These are phyloP conservation scores for Lasioglossum zephyrum DNA, from an alignment of 2,888 invertebrate genomes.

Conservation along the genomic window DNA sequence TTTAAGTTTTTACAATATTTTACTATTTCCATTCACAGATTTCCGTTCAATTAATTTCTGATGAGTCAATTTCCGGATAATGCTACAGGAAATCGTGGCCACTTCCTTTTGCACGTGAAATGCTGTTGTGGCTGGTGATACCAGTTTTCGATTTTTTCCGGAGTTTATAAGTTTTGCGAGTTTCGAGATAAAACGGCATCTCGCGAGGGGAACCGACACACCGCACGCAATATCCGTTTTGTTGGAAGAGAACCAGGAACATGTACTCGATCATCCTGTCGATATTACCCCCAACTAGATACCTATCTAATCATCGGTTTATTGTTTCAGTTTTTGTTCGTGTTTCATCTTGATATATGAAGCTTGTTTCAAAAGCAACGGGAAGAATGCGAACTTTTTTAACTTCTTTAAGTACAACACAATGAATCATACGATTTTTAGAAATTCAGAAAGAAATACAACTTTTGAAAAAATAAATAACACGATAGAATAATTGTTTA, in stretches of 20 bases:
- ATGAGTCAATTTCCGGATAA: neutral
- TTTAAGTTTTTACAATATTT: neutral
- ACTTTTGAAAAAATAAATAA: neutral
- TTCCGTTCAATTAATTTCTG: neutral
- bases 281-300: neutral
- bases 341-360: neutral
- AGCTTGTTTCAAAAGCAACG: neutral
- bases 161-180: conserved; percentile 25
- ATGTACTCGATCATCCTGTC: conserved; percentile 17
- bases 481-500: neutral
- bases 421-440: neutral
- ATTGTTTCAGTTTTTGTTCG: conserved; percentile 11
- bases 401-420: neutral
- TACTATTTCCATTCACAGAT: neutral
- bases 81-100: neutral
- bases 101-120: neutral
- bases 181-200: conserved; percentile 21
- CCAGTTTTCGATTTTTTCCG: conserved; percentile 27
- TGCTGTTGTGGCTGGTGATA: neutral
- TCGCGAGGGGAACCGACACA: conserved; percentile 1
- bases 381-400: neutral
- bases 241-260: conserved; percentile 1
- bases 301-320: neutral
- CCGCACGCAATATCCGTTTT: conserved; percentile 27
- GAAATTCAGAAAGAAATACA: neutral